Conservation (phyloP, 2,888 invertebrate genomes). For the Plebejus anna region DNA sequence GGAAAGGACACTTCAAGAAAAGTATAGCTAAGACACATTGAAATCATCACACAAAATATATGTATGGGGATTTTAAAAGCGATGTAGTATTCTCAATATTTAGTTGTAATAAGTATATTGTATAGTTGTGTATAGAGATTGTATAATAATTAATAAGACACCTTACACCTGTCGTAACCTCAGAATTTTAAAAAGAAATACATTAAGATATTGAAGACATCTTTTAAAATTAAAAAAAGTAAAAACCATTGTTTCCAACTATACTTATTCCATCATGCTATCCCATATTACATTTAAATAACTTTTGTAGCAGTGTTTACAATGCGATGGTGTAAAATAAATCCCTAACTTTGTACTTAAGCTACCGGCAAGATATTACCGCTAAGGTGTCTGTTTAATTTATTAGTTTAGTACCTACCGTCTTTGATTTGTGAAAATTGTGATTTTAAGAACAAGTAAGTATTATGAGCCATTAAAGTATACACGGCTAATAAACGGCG, state of each 20-base stretch:
- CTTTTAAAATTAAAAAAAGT: not conserved
- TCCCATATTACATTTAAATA: not conserved
- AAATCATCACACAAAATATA: not conserved
- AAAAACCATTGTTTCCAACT: not conserved
- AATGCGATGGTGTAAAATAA: constrained; percentile 7
- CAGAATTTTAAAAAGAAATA: not conserved
- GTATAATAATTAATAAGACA: constrained; percentile 18
- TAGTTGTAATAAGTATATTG: constrained; percentile 10
- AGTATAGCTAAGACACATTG: not conserved
- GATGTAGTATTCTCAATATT: not conserved
- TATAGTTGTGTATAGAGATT: not conserved
- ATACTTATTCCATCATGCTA: not conserved
- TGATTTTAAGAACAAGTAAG: not conserved
- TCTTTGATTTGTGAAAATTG: not conserved
- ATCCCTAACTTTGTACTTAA: constrained; percentile 45
- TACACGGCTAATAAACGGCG: not conserved
- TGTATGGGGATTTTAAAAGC: not conserved
- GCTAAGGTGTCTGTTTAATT: not conserved
- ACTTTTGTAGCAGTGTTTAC: not conserved
- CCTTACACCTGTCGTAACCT: not conserved
- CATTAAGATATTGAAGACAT: not conserved
- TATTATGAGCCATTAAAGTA: not conserved
- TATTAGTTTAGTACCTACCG: not conserved
- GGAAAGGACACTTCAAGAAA: not conserved
- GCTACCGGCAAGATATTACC: constrained; percentile 49